Percentiles rank a stretch among this genome's conserved stretches.
phyloP scores from a whole-genome alignment of 2,113 vertebrate genomes.

The Pan paniscus region DNA sequence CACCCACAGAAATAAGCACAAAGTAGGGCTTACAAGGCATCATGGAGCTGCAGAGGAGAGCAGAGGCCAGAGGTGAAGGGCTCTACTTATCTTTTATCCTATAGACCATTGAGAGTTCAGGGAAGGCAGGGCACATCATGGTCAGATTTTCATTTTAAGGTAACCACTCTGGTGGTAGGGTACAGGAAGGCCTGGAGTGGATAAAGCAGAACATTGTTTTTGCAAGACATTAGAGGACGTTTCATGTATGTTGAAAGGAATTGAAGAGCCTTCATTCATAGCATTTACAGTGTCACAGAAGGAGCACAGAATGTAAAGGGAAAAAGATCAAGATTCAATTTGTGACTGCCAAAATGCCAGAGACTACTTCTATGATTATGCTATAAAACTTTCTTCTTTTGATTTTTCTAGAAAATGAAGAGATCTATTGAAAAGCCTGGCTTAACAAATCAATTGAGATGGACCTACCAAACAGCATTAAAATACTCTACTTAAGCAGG shows the following conservation, averaged over 20 bases:
- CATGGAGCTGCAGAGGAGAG: background rate
- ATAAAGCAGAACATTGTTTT: background rate
- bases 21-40: accelerated
- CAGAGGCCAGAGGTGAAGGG: background rate
- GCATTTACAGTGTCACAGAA: background rate
- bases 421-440: background rate
- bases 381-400: background rate
- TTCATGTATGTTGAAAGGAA: background rate
- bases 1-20: accelerated
- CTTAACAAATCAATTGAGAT: background rate
- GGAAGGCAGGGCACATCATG: too few species aligned
- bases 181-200: background rate
- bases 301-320: background rate
- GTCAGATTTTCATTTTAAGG: background rate
- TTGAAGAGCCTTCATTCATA: background rate
- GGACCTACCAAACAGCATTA: background rate
- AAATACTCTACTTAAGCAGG: background rate
- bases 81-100: background rate
- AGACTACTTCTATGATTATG: background rate
- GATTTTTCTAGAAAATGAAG: background rate
- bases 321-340: background rate
- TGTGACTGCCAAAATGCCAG: background rate
- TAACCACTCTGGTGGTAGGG: background rate
- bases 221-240: background rate
- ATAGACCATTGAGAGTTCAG: background rate